Evolutionary conservation across 2,797 vertebrate genomes (phyloP).

Genomic region (Falco peregrinus): DNA sequence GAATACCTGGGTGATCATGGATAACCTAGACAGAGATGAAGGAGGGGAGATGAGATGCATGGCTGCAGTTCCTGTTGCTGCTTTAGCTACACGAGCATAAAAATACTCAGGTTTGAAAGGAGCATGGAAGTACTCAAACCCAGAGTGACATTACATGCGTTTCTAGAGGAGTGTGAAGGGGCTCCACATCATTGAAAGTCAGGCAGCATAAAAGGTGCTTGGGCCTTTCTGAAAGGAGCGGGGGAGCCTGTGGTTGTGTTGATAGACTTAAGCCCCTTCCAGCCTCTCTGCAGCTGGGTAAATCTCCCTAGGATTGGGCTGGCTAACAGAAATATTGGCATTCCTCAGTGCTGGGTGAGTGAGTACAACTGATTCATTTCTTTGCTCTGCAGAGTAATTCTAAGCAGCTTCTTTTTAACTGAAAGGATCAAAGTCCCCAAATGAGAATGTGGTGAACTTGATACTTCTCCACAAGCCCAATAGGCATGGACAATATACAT

Average conservation of each 20-base stretch:
- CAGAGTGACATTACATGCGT: fast-evolving
- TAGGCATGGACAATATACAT: slow-evolving; percentile 71
- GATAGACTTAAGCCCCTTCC: slow-evolving; percentile 59
- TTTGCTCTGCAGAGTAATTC: slow-evolving; percentile 56
- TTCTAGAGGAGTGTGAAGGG: background rate
- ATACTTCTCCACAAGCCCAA: slow-evolving; percentile 66
- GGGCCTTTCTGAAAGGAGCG: slow-evolving; percentile 7
- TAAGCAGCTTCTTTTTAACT: slow-evolving; percentile 60
- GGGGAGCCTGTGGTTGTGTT: slow-evolving; percentile 31
- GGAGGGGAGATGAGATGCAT: background rate
- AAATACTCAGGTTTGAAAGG: background rate
- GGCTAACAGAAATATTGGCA: slow-evolving; percentile 63
- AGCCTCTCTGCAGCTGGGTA: slow-evolving; percentile 64
- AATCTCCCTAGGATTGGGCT: slow-evolving; percentile 61
- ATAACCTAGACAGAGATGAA: background rate
- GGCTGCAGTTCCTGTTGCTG: background rate
- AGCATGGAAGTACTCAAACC: background rate
- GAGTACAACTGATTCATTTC: slow-evolving; percentile 63
- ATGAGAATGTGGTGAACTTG: slow-evolving; percentile 64
- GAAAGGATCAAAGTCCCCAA: slow-evolving; percentile 72
- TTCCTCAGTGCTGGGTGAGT: slow-evolving; percentile 63
- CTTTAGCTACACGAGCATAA: background rate
- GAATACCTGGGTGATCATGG: background rate
- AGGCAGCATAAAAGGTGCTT: slow-evolving; percentile 33
- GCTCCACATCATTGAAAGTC: background rate